Evolutionary conservation across 1,140 invertebrate genomes (phyloP).

Genomic region (Sipha flava): DNA sequence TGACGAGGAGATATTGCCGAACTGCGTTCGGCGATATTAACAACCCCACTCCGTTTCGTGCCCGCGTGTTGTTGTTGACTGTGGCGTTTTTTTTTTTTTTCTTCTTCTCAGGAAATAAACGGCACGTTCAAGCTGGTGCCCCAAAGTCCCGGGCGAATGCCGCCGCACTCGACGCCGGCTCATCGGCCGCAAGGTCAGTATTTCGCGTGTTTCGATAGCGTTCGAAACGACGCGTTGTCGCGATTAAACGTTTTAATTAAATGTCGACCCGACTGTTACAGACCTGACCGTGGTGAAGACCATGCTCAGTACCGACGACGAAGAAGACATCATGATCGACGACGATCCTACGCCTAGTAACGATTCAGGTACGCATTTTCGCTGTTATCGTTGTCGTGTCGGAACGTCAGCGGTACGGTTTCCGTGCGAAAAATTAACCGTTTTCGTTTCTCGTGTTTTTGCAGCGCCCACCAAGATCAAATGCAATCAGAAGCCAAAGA

Average conservation of each 20-base stretch:
- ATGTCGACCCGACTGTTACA: not conserved
- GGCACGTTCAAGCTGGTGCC: constrained; percentile 49
- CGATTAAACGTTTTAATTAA: not conserved
- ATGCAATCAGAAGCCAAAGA: constrained; percentile 4
- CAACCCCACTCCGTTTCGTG: no score
- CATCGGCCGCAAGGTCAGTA: constrained; percentile 5
- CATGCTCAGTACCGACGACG: not conserved
- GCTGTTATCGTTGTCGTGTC: not conserved
- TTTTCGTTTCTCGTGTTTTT: not conserved
- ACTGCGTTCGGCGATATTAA: no score
- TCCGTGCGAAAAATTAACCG: not conserved
- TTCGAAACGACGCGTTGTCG: not conserved
- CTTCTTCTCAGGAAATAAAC: constrained; percentile 43
- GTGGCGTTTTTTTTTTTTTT: constrained; percentile 1
- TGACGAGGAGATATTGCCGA: no score
- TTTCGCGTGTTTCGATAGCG: not conserved
- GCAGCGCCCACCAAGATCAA: not conserved
- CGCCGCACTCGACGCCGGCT: constrained; percentile 28
- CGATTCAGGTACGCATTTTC: not conserved
- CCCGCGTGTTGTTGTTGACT: no score
- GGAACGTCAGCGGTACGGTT: not conserved
- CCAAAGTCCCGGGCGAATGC: constrained; percentile 45
- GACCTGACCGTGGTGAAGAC: constrained; percentile 3
- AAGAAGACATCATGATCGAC: constrained; percentile 12
- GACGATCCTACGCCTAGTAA: not conserved